Evolutionary conservation across 1,140 invertebrate species (phyloP), one percentile per base, ranked within the genome.

Genomic region (Octopus bimaculoides): DNA sequence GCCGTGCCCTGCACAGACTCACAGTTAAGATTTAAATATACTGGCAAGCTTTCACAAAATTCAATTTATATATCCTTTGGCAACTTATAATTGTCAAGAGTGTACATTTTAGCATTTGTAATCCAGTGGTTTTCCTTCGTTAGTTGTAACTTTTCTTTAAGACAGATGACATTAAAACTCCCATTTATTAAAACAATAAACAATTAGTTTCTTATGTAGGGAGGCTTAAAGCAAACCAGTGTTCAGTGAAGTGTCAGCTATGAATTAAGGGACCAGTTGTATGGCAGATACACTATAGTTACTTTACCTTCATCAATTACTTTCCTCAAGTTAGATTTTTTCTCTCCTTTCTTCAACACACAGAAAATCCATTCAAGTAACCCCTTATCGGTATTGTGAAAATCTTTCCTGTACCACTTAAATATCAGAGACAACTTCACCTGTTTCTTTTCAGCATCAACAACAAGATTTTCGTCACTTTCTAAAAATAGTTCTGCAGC

Each of bases 371-470:
- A 91, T 55, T 87, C 80, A 26, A 91, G 61, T 78, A 90, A 89
- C 84, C 89, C 88, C 55, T 88, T 86, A 56, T 85, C 85, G 52
- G 84, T 88, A n/a, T 83, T 82, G n/a, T 90, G 89, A 88, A 91
- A 91, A 81, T 91, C 91, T 61, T 85, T 86, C 54, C 83, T 82
- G 81, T 91, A 91, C 90, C 90, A 90, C 80, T 90, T 90, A 77
- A 91, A 87, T 26, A 91, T 88, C 79, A 87, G 85, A 26, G 90
- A 88, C n/a, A 91, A 80, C 56, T 85, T 81, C 9, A 91, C 81
- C 5, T 86, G 81, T 53, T 86, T 84, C 77, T 88, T 90, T 8
- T 82, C 83, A 77, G 85, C 81, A 41, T 90, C 88, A 53, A 91
- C 81, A 26, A 84, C 78, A 77, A 87, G 83, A 10, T 86, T 88